These are phyloP conservation scores for Corvus moneduloides DNA, from an alignment of 2,113 vertebrate genomes.

Conservation along the genomic window DNA sequence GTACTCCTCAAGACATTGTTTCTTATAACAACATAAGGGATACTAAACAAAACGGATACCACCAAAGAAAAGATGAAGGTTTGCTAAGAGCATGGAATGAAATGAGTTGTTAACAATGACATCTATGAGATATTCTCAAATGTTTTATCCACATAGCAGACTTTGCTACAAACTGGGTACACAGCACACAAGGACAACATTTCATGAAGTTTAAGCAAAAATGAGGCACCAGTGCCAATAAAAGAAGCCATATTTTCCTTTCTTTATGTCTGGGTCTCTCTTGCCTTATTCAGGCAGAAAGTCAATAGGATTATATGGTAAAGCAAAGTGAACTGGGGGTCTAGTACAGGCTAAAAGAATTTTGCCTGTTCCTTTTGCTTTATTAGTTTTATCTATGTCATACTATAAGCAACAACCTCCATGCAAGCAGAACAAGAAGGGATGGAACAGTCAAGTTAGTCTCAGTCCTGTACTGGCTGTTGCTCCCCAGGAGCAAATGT, in stretches of 20 bases:
- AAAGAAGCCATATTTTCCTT: not conserved
- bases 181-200: not conserved
- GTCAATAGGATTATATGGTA: not conserved
- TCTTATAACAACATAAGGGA: not conserved
- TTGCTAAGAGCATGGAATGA: not conserved
- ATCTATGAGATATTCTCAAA: not conserved
- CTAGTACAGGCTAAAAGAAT: not conserved
- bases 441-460: rapidly evolving
- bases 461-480: not conserved
- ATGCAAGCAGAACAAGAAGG: rapidly evolving
- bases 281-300: not conserved
- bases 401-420: not conserved
- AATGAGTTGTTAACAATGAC: not conserved
- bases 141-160: not conserved
- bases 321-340: not conserved
- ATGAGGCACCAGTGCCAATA: not conserved
- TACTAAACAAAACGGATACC: not conserved
- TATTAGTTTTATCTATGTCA: not conserved
- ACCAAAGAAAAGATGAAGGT: not conserved
- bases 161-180: not conserved
- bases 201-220: not conserved
- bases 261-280: not conserved
- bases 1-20: not conserved
- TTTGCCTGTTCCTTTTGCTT: not conserved
- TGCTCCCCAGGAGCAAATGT: not conserved